Conservation (phyloP, 2,888 invertebrate genomes). For the Gasteruption jaculator region DNA sequence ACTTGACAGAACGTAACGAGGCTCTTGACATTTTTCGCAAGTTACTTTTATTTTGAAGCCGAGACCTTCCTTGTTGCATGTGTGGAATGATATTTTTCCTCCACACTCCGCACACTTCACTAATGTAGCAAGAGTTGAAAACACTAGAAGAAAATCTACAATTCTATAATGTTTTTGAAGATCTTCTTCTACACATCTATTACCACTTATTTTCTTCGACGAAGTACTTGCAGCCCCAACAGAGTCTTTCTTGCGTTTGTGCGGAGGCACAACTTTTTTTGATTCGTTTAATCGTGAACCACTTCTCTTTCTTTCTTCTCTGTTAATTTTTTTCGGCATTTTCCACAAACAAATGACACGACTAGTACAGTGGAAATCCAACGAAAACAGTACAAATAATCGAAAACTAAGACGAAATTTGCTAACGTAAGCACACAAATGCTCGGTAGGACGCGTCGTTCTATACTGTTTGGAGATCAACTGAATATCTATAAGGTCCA, state of each 20-base stretch:
- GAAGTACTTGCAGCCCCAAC: constrained; percentile 23
- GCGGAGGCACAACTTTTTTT: constrained; percentile 22
- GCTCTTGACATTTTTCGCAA: constrained; percentile 14
- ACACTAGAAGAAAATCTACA: constrained; percentile 25
- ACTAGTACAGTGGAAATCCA: no score
- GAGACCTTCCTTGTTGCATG: constrained; percentile 21
- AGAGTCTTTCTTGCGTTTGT: constrained; percentile 22
- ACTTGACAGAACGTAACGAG: constrained; percentile 13
- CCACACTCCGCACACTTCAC: constrained; percentile 25
- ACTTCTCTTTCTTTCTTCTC: constrained; percentile 24
- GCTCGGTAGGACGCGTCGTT: no score
- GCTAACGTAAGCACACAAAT: no score
- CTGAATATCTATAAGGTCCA: no score
- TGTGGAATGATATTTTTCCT: constrained; percentile 21
- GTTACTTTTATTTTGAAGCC: constrained; percentile 18
- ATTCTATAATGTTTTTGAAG: constrained; percentile 24
- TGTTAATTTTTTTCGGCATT: constrained; percentile 24
- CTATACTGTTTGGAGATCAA: no score
- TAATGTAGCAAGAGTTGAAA: constrained; percentile 25
- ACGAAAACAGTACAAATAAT: no score
- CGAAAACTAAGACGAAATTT: no score
- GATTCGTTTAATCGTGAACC: constrained; percentile 24
- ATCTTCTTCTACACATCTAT: constrained; percentile 23
- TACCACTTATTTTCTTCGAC: constrained; percentile 25
- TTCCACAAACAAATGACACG: no score